phyloP scores from a whole-genome alignment of 64 coral and sea anemone species.

The Anthopleura sola region DNA sequence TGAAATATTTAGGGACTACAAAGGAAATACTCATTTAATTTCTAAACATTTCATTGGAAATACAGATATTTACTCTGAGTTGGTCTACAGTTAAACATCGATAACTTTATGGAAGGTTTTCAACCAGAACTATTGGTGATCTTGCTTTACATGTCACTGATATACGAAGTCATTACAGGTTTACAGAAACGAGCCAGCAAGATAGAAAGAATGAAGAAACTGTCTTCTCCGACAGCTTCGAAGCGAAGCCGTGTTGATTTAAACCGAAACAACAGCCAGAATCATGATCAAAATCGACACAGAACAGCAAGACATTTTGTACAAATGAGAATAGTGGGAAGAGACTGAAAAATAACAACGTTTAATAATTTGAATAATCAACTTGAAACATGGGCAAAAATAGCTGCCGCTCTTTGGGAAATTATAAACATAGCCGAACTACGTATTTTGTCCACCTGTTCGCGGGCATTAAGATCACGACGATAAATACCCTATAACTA shows the following conservation, averaged over 20 bases:
- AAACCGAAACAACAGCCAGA: background rate
- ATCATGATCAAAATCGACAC: background rate
- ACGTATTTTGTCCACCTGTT: too few species aligned
- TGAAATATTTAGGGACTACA: too few species aligned
- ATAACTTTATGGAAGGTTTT: slow-evolving; percentile 27
- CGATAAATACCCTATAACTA: too few species aligned
- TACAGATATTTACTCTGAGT: too few species aligned
- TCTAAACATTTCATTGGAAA: too few species aligned
- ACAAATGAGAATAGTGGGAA: slow-evolving; percentile 45
- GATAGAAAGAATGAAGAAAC: slow-evolving; percentile 24
- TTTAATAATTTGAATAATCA: background rate
- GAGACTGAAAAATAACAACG: slow-evolving; percentile 3
- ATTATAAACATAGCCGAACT: too few species aligned
- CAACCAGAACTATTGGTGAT: slow-evolving; percentile 43
- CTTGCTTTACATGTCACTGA: slow-evolving; percentile 32
- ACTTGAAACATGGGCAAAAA: background rate
- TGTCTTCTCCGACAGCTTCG: background rate
- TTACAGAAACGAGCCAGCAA: slow-evolving; percentile 29
- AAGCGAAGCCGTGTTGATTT: background rate
- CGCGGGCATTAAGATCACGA: too few species aligned
- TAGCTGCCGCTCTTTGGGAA: too few species aligned
- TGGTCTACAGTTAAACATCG: background rate
- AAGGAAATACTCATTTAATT: too few species aligned
- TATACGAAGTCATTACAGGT: slow-evolving; percentile 37
- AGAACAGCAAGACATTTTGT: slow-evolving; percentile 55